These are phyloP conservation scores for Drosophila cognata DNA, from an alignment of 2,888 invertebrate species.

Conservation along the genomic window DNA sequence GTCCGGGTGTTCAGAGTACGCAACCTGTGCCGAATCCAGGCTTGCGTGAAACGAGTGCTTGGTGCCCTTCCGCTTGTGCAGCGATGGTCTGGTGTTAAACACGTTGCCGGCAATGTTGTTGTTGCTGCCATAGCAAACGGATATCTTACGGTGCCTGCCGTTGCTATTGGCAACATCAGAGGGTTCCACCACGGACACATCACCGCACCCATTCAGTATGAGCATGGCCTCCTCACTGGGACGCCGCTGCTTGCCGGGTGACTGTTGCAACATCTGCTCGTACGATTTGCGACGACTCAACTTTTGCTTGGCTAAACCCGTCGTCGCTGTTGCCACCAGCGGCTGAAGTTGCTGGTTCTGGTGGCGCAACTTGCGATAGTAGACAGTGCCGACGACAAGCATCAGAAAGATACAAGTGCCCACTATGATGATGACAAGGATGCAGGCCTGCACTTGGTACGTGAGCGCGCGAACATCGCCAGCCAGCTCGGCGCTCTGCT, in stretches of 20 bases:
- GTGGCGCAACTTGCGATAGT: slow-evolving; percentile 81
- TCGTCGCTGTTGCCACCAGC: background rate
- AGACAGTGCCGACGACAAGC: slow-evolving; percentile 80
- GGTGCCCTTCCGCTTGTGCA: slow-evolving; percentile 71
- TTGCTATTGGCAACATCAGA: slow-evolving; percentile 2
- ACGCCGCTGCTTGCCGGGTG: slow-evolving; percentile 85
- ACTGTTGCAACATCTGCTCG: slow-evolving; percentile 86
- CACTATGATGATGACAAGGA: slow-evolving; percentile 82
- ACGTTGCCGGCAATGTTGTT: slow-evolving; percentile 66
- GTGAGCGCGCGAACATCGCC: slow-evolving; percentile 89
- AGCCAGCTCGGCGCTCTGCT: slow-evolving; percentile 90
- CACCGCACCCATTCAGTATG: slow-evolving; percentile 86
- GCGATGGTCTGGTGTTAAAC: slow-evolving; percentile 43
- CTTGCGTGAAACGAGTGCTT: slow-evolving; percentile 82
- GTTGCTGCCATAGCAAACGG: slow-evolving; percentile 83
- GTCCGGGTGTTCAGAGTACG: slow-evolving; percentile 58
- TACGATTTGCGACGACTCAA: slow-evolving; percentile 87
- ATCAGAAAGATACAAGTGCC: slow-evolving; percentile 82
- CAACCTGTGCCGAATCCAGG: slow-evolving; percentile 83
- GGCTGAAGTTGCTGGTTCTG: slow-evolving; percentile 73
- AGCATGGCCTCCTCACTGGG: slow-evolving; percentile 91
- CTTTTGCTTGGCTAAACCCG: slow-evolving; percentile 45
- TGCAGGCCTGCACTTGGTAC: slow-evolving; percentile 86
- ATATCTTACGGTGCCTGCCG: slow-evolving; percentile 81
- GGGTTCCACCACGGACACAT: slow-evolving; percentile 29